Percentiles rank a stretch among this genome's conserved stretches.
These are phyloP conservation scores for Drosophila setifemur DNA, from an alignment of 1,140 invertebrate genomes.

Conservation along the genomic window DNA sequence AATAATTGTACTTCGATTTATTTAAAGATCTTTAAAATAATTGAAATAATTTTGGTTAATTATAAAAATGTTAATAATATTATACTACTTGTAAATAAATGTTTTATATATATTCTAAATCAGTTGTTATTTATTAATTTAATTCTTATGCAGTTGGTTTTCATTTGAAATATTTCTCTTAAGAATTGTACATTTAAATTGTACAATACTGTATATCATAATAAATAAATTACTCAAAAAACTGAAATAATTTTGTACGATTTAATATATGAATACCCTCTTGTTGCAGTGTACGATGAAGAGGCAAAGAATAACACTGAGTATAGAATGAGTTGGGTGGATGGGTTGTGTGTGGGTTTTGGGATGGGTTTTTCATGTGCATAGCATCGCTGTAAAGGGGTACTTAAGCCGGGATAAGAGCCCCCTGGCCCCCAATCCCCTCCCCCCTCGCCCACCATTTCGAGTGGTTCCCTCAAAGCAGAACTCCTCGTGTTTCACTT, in stretches of 20 bases:
- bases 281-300: not conserved
- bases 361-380: not conserved
- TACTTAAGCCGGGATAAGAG: constrained; percentile 20
- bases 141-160: too few relatives aligned
- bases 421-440: not conserved
- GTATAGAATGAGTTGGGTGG: not conserved
- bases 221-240: too few relatives aligned
- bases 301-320: not conserved
- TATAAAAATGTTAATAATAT: too few relatives aligned
- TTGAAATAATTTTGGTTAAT: too few relatives aligned
- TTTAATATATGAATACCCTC: not conserved
- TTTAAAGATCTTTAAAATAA: too few relatives aligned
- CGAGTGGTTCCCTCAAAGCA: constrained; percentile 10
- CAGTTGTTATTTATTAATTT: too few relatives aligned
- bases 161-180: too few relatives aligned
- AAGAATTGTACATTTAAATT: too few relatives aligned
- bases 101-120: too few relatives aligned
- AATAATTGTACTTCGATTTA: too few relatives aligned
- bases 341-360: not conserved
- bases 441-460: not conserved
- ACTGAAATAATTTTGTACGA: not conserved
- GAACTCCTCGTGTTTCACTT: constrained; percentile 36
- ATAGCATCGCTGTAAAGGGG: not conserved
- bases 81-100: too few relatives aligned
- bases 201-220: too few relatives aligned